Evolutionary conservation across 2,888 invertebrate genomes (phyloP), one percentile per base, ranked within the genome.

Genomic region (Hydraecia micacea): DNA sequence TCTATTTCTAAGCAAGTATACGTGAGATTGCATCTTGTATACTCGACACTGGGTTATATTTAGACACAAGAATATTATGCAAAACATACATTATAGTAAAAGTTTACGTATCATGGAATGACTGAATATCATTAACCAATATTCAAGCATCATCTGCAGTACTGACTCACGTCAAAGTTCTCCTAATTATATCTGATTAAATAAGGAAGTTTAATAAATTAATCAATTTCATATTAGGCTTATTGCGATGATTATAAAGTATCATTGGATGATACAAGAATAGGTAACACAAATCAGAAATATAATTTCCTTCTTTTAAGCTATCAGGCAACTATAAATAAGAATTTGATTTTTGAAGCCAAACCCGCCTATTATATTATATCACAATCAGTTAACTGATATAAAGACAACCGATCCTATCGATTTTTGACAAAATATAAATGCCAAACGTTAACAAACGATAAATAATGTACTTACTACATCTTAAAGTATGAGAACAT

Each of bases 371-470:
- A 36, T 62, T 42, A 25, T 62, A 78, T 7, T 69, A 83, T 79
- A 85, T 85, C 87, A 85, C 84, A 74, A 78, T 86, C 69, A 84
- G 77, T 60, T 82, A 83, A 73, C 72, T 75, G 58, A 83, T 66
- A n/a, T 21, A 79, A 78, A 75, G n/a, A 32, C 77, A 85, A 87
- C 76, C 87, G 86, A 86, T 86, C 63, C 76, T 58, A 86, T 86
- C 85, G 86, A 86, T 87, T 87, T 85, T 81, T 70, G 79, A 75
- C 73, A 84, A 76, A 73, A 63, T 70, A 77, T 85, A 87, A 85
- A 85, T 84, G 87, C 85, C 74, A 73, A 84, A 86, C 25, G 13
- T 69, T 67, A 67, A 81, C 72, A 66, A 74, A 74, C 68, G 15
- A 75, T 65, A 69, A 74, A 60, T 73, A 55, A 62, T 73, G 49